A percentile compares a stretch with the other conserved stretches of the same genome.
Evolutionary conservation across 2,888 invertebrate species (phyloP).

Genomic region (Neocrepidodera transversa): DNA sequence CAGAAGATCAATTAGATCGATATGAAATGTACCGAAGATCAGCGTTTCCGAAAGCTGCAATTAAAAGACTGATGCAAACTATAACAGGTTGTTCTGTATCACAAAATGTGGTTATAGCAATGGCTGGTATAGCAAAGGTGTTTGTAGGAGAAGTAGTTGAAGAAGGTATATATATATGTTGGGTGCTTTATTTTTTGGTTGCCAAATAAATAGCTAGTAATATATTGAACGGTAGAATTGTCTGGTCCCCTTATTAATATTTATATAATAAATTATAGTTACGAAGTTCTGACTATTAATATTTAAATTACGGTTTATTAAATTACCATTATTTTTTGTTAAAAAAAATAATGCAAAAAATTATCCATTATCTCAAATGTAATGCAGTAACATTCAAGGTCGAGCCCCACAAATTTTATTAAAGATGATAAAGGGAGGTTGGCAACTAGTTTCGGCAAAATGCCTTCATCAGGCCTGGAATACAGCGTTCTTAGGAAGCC

Average conservation of each 20-base stretch:
- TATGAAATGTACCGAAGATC: constrained; percentile 99
- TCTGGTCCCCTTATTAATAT: background rate
- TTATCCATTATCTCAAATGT: too few relatives aligned
- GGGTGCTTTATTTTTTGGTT: background rate
- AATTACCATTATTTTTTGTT: too few relatives aligned
- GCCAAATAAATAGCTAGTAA: background rate
- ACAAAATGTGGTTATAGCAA: constrained; percentile 98
- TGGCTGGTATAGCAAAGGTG: constrained; percentile 99
- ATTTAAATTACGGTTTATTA: too few relatives aligned
- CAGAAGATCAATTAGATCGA: constrained; percentile 95
- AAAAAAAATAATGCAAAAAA: too few relatives aligned
- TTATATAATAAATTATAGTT: background rate
- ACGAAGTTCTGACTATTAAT: background rate
- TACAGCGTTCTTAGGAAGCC: too few relatives aligned
- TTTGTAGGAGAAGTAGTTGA: constrained; percentile 99
- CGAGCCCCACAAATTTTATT: too few relatives aligned
- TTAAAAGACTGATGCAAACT: constrained; percentile 96
- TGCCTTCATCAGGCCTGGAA: too few relatives aligned
- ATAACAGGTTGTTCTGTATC: constrained; percentile 96
- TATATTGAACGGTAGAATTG: background rate
- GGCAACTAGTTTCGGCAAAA: too few relatives aligned
- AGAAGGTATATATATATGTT: constrained; percentile 72
- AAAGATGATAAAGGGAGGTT: too few relatives aligned
- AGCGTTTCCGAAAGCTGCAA: constrained; percentile 97
- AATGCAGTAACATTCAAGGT: too few relatives aligned